A percentile compares a stretch with the other conserved stretches of the same genome.
Conservation (phyloP, 1,140 invertebrate species). For the Camponotus pennsylvanicus region DNA sequence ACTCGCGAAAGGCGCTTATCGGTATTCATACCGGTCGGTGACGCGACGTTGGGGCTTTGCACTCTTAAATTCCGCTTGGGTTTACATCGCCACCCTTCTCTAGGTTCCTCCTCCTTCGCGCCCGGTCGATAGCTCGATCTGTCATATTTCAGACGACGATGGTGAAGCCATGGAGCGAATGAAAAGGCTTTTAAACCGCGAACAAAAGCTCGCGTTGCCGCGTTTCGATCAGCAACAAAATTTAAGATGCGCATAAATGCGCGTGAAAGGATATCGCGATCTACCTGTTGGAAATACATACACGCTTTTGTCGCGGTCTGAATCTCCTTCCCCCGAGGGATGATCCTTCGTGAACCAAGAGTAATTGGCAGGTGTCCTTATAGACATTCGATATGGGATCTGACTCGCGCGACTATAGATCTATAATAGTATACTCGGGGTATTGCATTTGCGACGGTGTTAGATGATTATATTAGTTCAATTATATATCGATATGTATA, state of each 20-base stretch:
- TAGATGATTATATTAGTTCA: conserved; percentile 15
- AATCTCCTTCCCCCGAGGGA: background rate
- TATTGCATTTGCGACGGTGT: conserved; percentile 39
- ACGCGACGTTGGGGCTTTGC: background rate
- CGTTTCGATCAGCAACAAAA: conserved; percentile 67
- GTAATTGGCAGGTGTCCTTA: conserved; percentile 34
- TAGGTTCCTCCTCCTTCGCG: background rate
- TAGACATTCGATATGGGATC: conserved; percentile 24
- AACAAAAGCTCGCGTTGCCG: conserved; percentile 68
- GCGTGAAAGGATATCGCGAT: conserved; percentile 8
- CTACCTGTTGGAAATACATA: conserved; percentile 63
- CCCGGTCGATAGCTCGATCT: conserved; percentile 68
- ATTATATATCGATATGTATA: background rate
- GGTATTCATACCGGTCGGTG: conserved; percentile 52
- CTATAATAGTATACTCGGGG: conserved; percentile 7
- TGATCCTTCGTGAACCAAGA: conserved; percentile 9
- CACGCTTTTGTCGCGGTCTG: conserved; percentile 20
- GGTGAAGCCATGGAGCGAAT: conserved; percentile 57
- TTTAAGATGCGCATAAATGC: conserved; percentile 73
- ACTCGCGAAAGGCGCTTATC: conserved; percentile 60
- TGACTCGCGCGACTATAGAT: conserved; percentile 9
- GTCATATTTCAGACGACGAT: conserved; percentile 74
- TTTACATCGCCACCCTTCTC: conserved; percentile 33
- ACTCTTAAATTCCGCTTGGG: conserved; percentile 67
- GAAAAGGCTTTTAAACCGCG: conserved; percentile 74